Conservation (phyloP, 2,888 invertebrate species). For the Drosophila pseudotalamancana region DNA sequence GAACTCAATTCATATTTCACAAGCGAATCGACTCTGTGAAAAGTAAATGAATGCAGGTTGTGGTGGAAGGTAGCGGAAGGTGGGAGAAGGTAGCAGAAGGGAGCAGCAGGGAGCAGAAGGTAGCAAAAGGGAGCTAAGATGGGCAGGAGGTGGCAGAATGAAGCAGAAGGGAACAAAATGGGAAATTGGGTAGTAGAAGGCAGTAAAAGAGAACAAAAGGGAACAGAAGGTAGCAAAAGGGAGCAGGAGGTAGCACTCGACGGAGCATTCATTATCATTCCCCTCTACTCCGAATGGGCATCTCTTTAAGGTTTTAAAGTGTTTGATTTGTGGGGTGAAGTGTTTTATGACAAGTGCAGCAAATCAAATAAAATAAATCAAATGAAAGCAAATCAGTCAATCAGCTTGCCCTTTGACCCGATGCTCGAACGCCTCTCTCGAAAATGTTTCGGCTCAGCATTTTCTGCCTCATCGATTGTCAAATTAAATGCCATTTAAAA, state of each 20-base stretch:
- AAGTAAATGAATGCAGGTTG: constrained; percentile 12
- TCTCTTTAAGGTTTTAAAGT: background rate
- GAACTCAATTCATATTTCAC: constrained; percentile 27
- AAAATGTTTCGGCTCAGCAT: constrained; percentile 30
- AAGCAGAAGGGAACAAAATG: too few relatives aligned
- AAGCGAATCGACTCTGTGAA: constrained; percentile 17
- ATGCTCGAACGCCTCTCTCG: constrained; percentile 46
- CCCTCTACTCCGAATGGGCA: background rate
- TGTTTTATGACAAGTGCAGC: constrained; percentile 33
- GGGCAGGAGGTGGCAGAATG: background rate
- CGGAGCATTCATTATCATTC: too few relatives aligned
- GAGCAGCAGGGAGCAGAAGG: too few relatives aligned
- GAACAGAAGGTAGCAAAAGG: background rate
- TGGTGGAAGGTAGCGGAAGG: background rate
- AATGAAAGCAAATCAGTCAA: constrained; percentile 47
- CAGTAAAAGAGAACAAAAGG: too few relatives aligned
- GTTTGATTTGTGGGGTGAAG: background rate
- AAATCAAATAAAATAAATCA: constrained; percentile 7
- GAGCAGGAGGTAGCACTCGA: background rate
- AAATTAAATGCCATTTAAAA: constrained; percentile 62
- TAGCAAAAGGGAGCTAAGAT: background rate
- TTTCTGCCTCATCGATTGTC: constrained; percentile 57
- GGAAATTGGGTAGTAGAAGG: too few relatives aligned
- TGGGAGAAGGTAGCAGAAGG: too few relatives aligned
- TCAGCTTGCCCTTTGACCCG: constrained; percentile 40